These are phyloP conservation scores for Cordilura impudica DNA, from an alignment of 2,888 invertebrate genomes.

Conservation along the genomic window DNA sequence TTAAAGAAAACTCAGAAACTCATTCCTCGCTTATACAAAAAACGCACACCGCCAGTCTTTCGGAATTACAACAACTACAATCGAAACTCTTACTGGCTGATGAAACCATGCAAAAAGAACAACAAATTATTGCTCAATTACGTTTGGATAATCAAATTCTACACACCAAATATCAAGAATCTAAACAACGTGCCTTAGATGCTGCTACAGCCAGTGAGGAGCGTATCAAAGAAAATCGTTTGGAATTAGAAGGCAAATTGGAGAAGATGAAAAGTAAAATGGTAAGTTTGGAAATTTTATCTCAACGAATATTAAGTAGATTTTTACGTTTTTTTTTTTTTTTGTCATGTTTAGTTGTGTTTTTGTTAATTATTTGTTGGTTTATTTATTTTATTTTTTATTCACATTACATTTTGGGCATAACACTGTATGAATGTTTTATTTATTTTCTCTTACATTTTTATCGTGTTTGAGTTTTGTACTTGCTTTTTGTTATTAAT, in stretches of 20 bases:
- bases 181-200: constrained; percentile 67
- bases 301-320: background rate
- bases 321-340: background rate
- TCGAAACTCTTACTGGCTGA: constrained; percentile 60
- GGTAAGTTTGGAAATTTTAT: constrained; percentile 80
- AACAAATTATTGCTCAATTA: constrained; percentile 64
- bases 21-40: constrained; percentile 9
- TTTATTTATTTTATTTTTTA: background rate
- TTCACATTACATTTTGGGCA: constrained; percentile 47
- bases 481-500: background rate
- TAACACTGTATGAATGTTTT: constrained; percentile 58
- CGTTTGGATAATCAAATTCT: constrained; percentile 72
- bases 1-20: constrained; percentile 44
- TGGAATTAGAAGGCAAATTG: constrained; percentile 86
- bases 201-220: constrained; percentile 69
- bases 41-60: background rate
- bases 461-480: background rate
- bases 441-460: constrained; percentile 7
- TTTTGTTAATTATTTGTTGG: background rate
- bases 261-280: constrained; percentile 89
- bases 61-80: constrained; percentile 56
- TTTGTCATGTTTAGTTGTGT: constrained; percentile 30
- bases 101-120: constrained; percentile 62
- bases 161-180: constrained; percentile 74
- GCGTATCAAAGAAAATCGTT: constrained; percentile 75